These are phyloP conservation scores for Willisornis vidua DNA, from an alignment of 2,113 vertebrate genomes.

Conservation along the genomic window DNA sequence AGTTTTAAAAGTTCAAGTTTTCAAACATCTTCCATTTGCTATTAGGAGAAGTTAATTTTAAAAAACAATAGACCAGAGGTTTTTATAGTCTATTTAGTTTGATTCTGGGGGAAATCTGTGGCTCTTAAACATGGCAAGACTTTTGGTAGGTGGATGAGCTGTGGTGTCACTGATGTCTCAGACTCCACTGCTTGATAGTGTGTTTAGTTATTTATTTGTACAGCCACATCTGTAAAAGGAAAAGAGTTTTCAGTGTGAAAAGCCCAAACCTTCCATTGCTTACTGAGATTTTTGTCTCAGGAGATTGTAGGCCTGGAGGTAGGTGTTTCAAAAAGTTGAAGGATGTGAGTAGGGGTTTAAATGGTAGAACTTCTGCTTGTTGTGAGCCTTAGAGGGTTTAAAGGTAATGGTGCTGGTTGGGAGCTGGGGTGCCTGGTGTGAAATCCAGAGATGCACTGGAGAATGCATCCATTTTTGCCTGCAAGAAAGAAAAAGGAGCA, in stretches of 20 bases:
- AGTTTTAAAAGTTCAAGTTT: not conserved
- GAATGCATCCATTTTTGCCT: not conserved
- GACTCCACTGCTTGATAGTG: not conserved
- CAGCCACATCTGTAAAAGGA: not conserved
- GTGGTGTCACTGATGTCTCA: not conserved
- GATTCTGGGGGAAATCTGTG: not conserved
- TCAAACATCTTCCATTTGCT: not conserved
- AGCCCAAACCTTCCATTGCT: not conserved
- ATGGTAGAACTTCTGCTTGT: not conserved
- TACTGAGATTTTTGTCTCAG: not conserved
- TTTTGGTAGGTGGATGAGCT: not conserved
- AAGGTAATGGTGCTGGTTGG: not conserved
- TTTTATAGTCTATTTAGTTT: not conserved
- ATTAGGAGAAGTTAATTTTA: not conserved
- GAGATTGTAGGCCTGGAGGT: not conserved
- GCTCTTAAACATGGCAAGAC: not conserved
- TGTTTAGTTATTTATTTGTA: slow-evolving; percentile 12
- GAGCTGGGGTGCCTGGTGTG: not conserved
- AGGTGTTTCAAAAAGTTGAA: not conserved
- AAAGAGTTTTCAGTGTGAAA: not conserved
- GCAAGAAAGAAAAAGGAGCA: not conserved
- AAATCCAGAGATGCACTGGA: not conserved
- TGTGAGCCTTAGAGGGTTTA: not conserved
- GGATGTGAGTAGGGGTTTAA: not conserved
- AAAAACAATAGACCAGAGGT: not conserved